A percentile compares a stretch with the other conserved stretches of the same genome.
Evolutionary conservation across 2,888 invertebrate genomes (phyloP).

Genomic region (Troides helena): DNA sequence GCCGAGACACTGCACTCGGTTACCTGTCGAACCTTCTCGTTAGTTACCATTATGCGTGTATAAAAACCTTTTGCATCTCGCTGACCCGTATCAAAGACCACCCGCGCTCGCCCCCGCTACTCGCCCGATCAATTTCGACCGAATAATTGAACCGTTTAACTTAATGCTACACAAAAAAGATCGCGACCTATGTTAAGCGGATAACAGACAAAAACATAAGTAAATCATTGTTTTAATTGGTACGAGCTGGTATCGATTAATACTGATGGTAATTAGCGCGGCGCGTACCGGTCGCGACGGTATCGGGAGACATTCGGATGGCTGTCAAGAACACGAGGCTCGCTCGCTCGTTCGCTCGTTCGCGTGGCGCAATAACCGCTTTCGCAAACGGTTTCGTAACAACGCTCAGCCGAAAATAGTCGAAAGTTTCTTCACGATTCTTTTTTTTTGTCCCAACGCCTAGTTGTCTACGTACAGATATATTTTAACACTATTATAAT

Average conservation of each 20-base stretch:
- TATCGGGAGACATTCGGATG: constrained; percentile 37
- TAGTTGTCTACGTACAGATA: constrained; percentile 38
- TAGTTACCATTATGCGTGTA: constrained; percentile 47
- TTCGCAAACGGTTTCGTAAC: constrained; percentile 71
- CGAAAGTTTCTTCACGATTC: constrained; percentile 62
- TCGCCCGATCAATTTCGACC: background rate
- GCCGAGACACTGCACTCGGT: constrained; percentile 48
- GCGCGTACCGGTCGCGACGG: constrained; percentile 39
- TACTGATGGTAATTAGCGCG: constrained; percentile 34
- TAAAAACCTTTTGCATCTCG: constrained; percentile 35
- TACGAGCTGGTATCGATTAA: constrained; percentile 36
- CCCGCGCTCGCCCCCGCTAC: constrained; percentile 22
- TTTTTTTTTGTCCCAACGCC: constrained; percentile 54
- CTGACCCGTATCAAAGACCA: constrained; percentile 31
- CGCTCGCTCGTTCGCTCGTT: constrained; percentile 33
- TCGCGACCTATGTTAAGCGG: background rate
- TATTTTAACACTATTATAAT: constrained; percentile 20
- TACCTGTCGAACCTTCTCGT: constrained; percentile 64
- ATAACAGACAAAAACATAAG: constrained; percentile 11
- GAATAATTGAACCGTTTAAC: constrained; percentile 2
- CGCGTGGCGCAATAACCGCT: constrained; percentile 62
- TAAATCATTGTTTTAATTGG: constrained; percentile 15
- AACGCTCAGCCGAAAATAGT: constrained; percentile 61
- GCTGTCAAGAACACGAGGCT: constrained; percentile 42
- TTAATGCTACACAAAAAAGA: background rate